These are phyloP conservation scores for Helogale parvula DNA, from an alignment of 2,113 vertebrate species.

Conservation along the genomic window DNA sequence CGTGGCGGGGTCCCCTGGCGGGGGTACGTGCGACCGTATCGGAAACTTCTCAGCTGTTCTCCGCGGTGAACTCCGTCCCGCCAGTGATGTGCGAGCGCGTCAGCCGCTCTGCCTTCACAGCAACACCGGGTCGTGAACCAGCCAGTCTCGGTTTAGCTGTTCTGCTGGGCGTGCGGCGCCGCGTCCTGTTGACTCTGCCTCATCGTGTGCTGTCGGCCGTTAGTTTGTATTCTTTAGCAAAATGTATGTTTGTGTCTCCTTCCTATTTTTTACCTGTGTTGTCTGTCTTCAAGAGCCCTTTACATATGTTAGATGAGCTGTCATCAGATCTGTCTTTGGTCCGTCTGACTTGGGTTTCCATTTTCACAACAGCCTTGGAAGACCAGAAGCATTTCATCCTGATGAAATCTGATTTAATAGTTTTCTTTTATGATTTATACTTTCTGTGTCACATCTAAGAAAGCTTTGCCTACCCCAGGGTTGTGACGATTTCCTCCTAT, in stretches of 20 bases:
- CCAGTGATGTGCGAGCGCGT: rapidly evolving
- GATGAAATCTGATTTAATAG: not conserved
- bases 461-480: not conserved
- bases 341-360: not conserved
- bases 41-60: not conserved
- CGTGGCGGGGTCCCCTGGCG: not conserved
- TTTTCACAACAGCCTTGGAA: not conserved
- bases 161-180: not conserved
- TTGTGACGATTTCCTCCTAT: not conserved
- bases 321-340: not conserved
- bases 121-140: too few relatives aligned
- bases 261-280: not conserved
- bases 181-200: not conserved
- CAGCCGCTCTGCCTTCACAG: rapidly evolving
- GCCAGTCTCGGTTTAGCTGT: not conserved
- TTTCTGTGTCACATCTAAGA: not conserved
- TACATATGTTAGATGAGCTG: not conserved
- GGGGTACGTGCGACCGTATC: not conserved
- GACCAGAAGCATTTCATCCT: not conserved
- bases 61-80: rapidly evolving
- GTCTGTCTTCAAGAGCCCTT: not conserved
- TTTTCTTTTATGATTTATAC: not conserved
- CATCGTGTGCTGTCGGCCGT: not conserved
- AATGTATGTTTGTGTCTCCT: not conserved
- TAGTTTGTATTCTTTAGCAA: not conserved